These are phyloP conservation scores for Corydoras sp. DNA, from an alignment of 2,113 vertebrate species.

Conservation along the genomic window DNA sequence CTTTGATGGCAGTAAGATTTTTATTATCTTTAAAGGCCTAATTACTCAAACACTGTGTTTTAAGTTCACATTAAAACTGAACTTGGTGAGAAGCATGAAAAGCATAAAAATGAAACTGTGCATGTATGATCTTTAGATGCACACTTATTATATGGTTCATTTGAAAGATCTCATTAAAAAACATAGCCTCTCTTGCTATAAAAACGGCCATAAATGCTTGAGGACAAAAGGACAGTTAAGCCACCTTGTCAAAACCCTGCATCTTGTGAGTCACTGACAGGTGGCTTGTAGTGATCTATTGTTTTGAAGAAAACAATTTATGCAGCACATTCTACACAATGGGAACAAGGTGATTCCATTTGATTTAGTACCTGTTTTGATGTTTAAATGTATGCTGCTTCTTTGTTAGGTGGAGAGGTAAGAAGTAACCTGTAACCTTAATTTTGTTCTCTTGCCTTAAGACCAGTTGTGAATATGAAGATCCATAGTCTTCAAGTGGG, in stretches of 20 bases:
- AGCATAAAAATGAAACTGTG: conserved; percentile 28
- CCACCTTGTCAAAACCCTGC: not conserved
- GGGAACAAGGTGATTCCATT: conserved; percentile 5
- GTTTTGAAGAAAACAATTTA: not conserved
- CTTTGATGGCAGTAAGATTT: not conserved
- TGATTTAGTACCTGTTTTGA: not conserved
- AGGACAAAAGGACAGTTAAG: conserved; percentile 39
- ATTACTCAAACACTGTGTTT: conserved; percentile 13
- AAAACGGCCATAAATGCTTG: conserved; percentile 32
- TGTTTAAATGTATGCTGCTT: not conserved
- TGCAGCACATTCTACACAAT: not conserved
- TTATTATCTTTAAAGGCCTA: conserved; percentile 8
- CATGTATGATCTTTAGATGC: conserved; percentile 35
- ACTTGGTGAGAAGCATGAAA: conserved; percentile 8
- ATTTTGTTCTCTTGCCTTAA: too few species aligned
- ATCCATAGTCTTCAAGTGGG: too few species aligned
- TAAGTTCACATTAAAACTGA: conserved; percentile 32
- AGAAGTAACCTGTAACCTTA: too few species aligned
- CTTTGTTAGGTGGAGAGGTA: not conserved
- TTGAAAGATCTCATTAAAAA: conserved; percentile 36
- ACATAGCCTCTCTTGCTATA: conserved; percentile 23
- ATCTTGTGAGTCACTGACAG: conserved; percentile 2
- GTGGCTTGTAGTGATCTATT: conserved; percentile 3
- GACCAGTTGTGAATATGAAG: too few species aligned
- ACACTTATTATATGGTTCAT: conserved; percentile 12